Base-by-base conservation (phyloP, 1,140 invertebrate genomes). In the Gonatopus flavifemur region DNA sequence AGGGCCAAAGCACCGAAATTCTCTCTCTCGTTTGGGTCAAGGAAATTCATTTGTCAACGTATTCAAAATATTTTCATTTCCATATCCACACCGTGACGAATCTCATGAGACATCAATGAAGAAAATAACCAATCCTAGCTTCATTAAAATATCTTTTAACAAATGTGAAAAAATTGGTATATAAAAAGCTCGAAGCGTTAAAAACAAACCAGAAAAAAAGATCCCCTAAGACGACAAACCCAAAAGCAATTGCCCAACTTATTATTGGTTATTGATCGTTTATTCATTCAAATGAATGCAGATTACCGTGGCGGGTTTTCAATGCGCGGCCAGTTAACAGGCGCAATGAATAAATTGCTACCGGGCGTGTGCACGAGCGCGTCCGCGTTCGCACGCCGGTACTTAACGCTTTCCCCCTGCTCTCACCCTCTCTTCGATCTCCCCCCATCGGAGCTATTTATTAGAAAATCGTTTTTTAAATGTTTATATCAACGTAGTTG, bases 281-380 rank as follows among this genome's bases (percentile, higher is more conserved):
- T 77, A 76, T 78, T 78, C 74, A 78, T 77, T 78, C 74, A 77
- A 78, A 78, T 77, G 66, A 76, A 77, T 78, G 74, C 73, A 77
- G 72, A 78, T 77, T 78, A 73, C 69, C 66, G 64, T 69, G 68
- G 60, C 60, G 64, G 67, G 63, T 63, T 77, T 76, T 76, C 71
- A 75, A 77, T 77, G 65, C 70, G 55, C 64, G 56, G 57, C 66
- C 74, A 77, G 73, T 76, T 76, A 77, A 64, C 67, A 61, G 62
- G 69, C 63, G 74, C 72, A 76, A 76, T 77, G 76, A 77, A 78
- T 77, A 78, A 76, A 76, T 78, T 78, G 76, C 76, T 78, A 78
- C 76, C 64, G 76, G 72, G 69, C 57, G 42, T 55, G 53, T n/a
- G n/a, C n/a, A n/a, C n/a, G n/a, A 65, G 64, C 61, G 64, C 70